phyloP scores from a whole-genome alignment of 1,140 invertebrate genomes.

The Dysdera silvatica region DNA sequence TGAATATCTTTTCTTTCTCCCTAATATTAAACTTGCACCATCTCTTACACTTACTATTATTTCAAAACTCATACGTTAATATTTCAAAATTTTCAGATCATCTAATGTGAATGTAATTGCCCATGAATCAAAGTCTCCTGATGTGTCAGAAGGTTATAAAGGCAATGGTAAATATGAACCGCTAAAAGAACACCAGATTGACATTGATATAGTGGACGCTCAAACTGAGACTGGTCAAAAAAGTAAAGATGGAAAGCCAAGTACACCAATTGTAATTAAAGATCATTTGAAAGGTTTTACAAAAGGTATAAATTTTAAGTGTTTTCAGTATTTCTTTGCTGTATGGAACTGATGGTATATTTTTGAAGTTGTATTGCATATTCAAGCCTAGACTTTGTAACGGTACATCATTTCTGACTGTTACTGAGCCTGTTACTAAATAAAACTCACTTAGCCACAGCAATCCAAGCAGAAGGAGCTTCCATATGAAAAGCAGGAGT shows the following conservation, averaged over 20 bases:
- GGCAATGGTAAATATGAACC: slow-evolving; percentile 51
- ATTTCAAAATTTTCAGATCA: neutral
- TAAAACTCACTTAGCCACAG: no score
- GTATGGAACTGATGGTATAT: no score
- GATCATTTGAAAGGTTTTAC: slow-evolving; percentile 31
- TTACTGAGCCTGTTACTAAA: no score
- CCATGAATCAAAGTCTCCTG: slow-evolving; percentile 36
- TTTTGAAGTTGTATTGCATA: no score
- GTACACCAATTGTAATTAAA: slow-evolving; percentile 7
- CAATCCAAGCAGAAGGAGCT: no score
- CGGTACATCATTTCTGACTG: no score
- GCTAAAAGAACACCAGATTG: slow-evolving; percentile 38
- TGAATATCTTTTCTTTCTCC: no score
- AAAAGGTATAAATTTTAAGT: slow-evolving; percentile 5
- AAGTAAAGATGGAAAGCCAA: slow-evolving; percentile 6
- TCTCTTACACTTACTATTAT: no score
- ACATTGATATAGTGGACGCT: slow-evolving; percentile 44
- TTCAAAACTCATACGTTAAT: neutral
- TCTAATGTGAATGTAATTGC: slow-evolving; percentile 10
- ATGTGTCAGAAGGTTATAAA: slow-evolving; percentile 49
- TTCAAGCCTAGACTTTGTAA: no score
- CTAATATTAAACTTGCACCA: no score
- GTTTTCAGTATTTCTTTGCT: neutral
- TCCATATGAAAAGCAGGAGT: no score
- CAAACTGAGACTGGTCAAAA: neutral